Conservation (phyloP, 2,888 invertebrate genomes). For the Balanococcus diminutus region DNA sequence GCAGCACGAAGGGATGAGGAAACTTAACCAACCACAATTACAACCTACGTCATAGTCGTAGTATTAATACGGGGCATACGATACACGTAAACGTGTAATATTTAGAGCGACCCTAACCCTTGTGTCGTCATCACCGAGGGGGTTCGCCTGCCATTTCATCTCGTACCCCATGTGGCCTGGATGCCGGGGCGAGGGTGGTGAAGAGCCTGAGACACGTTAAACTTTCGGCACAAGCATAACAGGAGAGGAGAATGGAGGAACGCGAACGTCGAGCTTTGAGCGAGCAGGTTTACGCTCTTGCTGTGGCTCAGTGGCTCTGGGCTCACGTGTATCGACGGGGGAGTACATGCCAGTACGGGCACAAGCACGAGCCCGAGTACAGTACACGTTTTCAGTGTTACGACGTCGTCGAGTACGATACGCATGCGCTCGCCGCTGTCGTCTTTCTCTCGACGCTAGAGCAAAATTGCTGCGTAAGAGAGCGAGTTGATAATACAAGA, state of each 20-base stretch:
- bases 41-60: background rate
- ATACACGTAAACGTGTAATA: background rate
- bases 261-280: background rate
- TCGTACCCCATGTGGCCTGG: too few relatives aligned
- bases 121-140: too few relatives aligned
- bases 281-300: background rate
- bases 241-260: too few relatives aligned
- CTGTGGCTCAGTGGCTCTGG: background rate
- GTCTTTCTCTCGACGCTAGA: constrained; percentile 12
- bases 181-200: too few relatives aligned
- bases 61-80: background rate
- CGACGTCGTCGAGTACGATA: background rate
- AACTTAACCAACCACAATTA: background rate
- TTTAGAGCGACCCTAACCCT: too few relatives aligned
- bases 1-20: background rate
- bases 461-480: background rate
- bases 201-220: too few relatives aligned
- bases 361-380: background rate
- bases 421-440: constrained; percentile 38
- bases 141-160: too few relatives aligned
- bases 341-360: background rate
- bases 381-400: background rate
- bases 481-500: background rate
- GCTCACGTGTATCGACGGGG: background rate
- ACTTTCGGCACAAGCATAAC: too few relatives aligned